Evolutionary conservation across 35 echinoderm and acorn worm genomes (phyloP).

Genomic region (Heliocidaris erythrogramma): DNA sequence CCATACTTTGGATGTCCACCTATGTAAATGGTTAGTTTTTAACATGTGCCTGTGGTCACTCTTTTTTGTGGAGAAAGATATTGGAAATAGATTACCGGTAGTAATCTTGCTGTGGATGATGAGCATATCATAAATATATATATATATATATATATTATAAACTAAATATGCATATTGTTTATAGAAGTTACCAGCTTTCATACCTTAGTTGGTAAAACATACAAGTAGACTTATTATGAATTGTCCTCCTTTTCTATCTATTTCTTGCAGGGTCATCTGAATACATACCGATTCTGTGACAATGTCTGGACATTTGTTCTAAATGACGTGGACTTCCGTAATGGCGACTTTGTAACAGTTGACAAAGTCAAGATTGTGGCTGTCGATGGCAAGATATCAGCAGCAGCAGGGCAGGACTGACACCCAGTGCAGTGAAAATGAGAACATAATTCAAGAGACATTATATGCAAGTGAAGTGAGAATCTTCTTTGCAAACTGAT

Average conservation of each 20-base stretch:
- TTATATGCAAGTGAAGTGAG: not conserved
- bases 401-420: conserved; percentile 36
- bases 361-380: conserved; percentile 98
- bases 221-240: too few relatives aligned
- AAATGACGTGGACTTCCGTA: conserved; percentile 90
- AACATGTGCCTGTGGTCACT: too few relatives aligned
- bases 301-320: conserved; percentile 99
- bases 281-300: conserved; percentile 98
- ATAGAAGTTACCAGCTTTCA: too few relatives aligned
- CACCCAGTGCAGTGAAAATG: not conserved
- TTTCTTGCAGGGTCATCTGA: conserved; percentile 89
- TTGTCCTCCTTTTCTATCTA: not conserved
- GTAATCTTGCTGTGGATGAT: too few relatives aligned
- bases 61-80: too few relatives aligned
- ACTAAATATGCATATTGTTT: too few relatives aligned
- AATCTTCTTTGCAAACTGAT: not conserved
- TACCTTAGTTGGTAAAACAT: too few relatives aligned
- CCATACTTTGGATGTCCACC: too few relatives aligned
- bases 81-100: too few relatives aligned
- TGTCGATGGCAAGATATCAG: conserved; percentile 88
- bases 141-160: too few relatives aligned
- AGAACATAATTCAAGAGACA: not conserved
- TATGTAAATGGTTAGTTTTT: too few relatives aligned
- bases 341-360: conserved; percentile 78
- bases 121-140: too few relatives aligned